phyloP scores from a whole-genome alignment of 2,797 vertebrate genomes.

The Phataginus tetradactyla region DNA sequence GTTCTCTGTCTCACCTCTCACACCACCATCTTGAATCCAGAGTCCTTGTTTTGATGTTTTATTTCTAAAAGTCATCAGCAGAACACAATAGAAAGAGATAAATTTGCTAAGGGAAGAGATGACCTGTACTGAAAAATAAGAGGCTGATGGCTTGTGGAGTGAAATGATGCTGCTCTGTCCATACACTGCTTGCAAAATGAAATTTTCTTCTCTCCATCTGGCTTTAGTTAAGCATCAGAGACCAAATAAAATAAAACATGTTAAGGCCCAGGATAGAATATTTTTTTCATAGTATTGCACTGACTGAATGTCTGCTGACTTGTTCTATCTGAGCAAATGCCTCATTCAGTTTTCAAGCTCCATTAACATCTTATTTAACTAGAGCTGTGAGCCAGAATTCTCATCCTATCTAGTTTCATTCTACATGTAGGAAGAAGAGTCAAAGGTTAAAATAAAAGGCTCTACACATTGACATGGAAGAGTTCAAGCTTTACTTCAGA shows the following conservation, averaged over 20 bases:
- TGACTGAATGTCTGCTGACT: not conserved
- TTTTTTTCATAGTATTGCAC: not conserved
- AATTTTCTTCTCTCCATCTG: not conserved
- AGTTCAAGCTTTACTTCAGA: slow-evolving; percentile 32
- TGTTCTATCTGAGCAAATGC: slow-evolving; percentile 1
- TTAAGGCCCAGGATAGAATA: not conserved
- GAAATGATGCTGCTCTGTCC: not conserved
- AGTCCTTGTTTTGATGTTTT: not conserved
- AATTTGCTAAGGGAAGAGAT: not conserved
- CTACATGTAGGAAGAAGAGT: not conserved
- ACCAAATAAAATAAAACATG: not conserved
- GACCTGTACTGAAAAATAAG: not conserved
- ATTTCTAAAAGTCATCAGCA: slow-evolving; percentile 17
- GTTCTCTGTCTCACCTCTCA: no score
- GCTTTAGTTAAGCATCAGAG: slow-evolving; percentile 10
- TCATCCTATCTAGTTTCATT: slow-evolving; percentile 26
- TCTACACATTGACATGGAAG: not conserved
- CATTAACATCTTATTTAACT: slow-evolving; percentile 26
- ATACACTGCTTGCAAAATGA: not conserved
- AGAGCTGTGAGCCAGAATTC: not conserved
- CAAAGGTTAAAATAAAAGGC: slow-evolving; percentile 51
- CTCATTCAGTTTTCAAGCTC: slow-evolving; percentile 40
- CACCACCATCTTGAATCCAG: no score
- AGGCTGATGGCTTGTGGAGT: not conserved
- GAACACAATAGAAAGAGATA: not conserved